Conservation (phyloP, 1,140 invertebrate species). For the Lepidostoma basale region DNA sequence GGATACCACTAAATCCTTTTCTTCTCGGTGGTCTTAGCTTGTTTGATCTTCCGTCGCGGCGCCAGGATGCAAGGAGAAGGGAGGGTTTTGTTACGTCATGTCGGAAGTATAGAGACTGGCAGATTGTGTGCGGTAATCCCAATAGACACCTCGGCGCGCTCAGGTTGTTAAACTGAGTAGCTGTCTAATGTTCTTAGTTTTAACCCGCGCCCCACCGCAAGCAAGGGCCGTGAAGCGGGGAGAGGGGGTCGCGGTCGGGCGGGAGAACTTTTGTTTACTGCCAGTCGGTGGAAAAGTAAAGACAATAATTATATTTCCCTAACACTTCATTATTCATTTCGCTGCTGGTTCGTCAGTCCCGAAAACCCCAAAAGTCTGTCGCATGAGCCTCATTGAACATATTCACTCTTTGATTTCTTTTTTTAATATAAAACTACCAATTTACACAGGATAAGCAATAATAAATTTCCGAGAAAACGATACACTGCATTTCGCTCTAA, state of each 20-base stretch:
- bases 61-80: background rate
- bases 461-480: no score
- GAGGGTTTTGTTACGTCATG: constrained; percentile 37
- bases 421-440: no score
- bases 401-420: no score
- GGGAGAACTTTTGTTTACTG: background rate
- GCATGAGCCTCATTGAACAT: no score
- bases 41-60: constrained; percentile 3
- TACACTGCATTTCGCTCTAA: no score
- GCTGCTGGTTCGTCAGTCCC: no score
- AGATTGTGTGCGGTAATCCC: constrained; percentile 47
- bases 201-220: constrained; percentile 27
- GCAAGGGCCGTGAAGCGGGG: background rate
- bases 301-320: no score
- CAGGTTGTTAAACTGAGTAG: constrained; percentile 47
- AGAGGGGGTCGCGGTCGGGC: background rate
- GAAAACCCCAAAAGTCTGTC: no score
- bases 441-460: no score
- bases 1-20: constrained; percentile 17
- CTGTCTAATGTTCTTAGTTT: constrained; percentile 47
- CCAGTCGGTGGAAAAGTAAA: no score
- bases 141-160: constrained; percentile 45
- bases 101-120: constrained; percentile 44
- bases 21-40: constrained; percentile 4
- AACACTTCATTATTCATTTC: no score